Evolutionary conservation across 2,797 vertebrate species (phyloP).

Genomic region (Poecilia velifera): DNA sequence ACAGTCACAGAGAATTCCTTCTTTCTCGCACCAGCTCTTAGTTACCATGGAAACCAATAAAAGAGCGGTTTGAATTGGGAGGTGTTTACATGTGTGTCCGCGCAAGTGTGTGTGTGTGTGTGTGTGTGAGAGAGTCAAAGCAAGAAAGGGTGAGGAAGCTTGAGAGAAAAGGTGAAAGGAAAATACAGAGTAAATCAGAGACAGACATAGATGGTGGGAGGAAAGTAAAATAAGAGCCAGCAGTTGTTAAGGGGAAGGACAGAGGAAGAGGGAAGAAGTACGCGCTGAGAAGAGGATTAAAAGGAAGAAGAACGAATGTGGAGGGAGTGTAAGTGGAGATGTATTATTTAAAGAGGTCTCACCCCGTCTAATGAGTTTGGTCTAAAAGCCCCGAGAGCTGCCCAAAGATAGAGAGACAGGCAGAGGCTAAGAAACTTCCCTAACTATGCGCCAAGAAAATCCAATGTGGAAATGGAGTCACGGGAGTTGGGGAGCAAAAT

Average conservation of each 20-base stretch:
- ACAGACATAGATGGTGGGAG: slow-evolving; percentile 56
- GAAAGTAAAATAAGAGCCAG: slow-evolving; percentile 39
- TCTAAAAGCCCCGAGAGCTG: slow-evolving; percentile 80
- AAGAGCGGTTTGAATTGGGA: slow-evolving; percentile 71
- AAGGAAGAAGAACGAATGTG: slow-evolving; percentile 60
- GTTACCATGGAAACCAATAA: slow-evolving; percentile 81
- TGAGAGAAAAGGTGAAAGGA: slow-evolving; percentile 43
- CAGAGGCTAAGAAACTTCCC: slow-evolving; percentile 62
- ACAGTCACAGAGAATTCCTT: slow-evolving; percentile 78
- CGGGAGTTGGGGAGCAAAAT: slow-evolving; percentile 30
- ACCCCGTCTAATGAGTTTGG: slow-evolving; percentile 85
- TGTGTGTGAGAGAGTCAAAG: slow-evolving; percentile 26
- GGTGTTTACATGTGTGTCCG: slow-evolving; percentile 40
- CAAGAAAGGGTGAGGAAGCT: slow-evolving; percentile 40
- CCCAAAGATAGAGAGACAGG: slow-evolving; percentile 69
- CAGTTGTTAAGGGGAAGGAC: slow-evolving; percentile 49
- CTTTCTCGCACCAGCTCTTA: slow-evolving; percentile 77
- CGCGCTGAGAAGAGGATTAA: slow-evolving; percentile 24
- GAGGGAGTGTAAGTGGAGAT: slow-evolving; percentile 74
- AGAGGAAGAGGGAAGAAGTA: slow-evolving; percentile 27
- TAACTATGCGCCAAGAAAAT: slow-evolving; percentile 65
- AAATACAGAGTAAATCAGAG: slow-evolving; percentile 60
- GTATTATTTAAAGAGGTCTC: slow-evolving; percentile 89
- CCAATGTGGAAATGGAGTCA: slow-evolving; percentile 45
- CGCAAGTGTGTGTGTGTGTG: slow-evolving; percentile 2